Evolutionary conservation across 92 coral and sea anemone species (phyloP).

Genomic region (Hydrozoanthus gracilis): DNA sequence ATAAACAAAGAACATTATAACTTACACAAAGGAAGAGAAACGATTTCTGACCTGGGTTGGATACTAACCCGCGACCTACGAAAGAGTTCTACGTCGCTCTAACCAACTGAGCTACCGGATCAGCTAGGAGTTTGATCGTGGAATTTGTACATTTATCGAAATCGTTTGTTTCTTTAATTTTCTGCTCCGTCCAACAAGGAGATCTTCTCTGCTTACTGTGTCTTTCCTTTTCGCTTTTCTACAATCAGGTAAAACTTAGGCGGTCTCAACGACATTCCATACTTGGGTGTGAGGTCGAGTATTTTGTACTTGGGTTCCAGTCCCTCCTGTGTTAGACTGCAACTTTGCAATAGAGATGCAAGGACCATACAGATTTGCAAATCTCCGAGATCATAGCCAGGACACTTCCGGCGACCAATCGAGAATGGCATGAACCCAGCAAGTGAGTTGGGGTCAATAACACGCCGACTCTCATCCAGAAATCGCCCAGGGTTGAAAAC

Average conservation of each 20-base stretch:
- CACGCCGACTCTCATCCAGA: constrained; percentile 58
- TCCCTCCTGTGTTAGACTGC: constrained; percentile 20
- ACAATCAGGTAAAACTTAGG: constrained; percentile 16
- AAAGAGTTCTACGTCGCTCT: too few relatives aligned
- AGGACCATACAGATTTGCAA: constrained; percentile 35
- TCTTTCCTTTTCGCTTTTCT: constrained; percentile 16
- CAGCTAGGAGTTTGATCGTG: neutral
- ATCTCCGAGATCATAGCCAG: constrained; percentile 13
- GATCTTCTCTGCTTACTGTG: neutral
- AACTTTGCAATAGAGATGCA: constrained; percentile 8
- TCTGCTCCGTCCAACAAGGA: neutral
- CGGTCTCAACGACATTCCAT: constrained; percentile 24
- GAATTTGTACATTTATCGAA: neutral
- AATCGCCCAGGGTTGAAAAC: constrained; percentile 78
- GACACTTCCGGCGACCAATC: constrained; percentile 43
- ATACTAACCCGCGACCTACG: too few relatives aligned
- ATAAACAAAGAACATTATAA: too few relatives aligned
- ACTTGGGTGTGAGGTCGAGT: constrained; percentile 32
- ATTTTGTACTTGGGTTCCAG: constrained; percentile 1
- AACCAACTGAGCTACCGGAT: too few relatives aligned
- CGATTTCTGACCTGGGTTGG: too few relatives aligned
- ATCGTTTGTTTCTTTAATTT: neutral
- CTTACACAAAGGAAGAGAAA: too few relatives aligned
- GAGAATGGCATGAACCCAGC: constrained; percentile 37
- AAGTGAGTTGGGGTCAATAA: neutral